A percentile compares a stretch with the other conserved stretches of the same genome.
Evolutionary conservation across 1,140 invertebrate species (phyloP).

Genomic region (Galleria mellonella): DNA sequence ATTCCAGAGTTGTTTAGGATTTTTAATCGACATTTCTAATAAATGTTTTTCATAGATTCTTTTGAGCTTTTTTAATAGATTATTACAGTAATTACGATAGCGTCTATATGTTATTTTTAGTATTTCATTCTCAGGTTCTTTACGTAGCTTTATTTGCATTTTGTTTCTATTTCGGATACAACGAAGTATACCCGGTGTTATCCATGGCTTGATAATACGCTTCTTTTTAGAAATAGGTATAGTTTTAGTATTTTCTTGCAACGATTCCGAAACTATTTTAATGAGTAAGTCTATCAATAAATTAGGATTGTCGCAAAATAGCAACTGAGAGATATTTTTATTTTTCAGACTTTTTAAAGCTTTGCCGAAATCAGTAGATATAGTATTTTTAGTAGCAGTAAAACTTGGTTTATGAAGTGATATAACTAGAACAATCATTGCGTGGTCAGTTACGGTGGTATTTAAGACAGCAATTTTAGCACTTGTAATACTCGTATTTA

Average conservation of each 20-base stretch:
- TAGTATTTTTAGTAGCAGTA: background rate
- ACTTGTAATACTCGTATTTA: background rate
- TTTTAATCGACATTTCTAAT: background rate
- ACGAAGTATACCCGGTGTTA: background rate
- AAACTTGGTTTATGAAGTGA: background rate
- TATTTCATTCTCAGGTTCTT: background rate
- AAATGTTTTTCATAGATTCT: background rate
- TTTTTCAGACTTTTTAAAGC: background rate
- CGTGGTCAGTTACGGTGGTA: background rate
- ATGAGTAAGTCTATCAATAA: background rate
- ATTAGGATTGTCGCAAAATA: background rate
- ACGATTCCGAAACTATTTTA: background rate
- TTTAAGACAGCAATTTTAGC: background rate
- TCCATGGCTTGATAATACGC: constrained; percentile 3
- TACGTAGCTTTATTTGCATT: background rate
- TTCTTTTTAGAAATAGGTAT: background rate
- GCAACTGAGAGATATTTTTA: background rate
- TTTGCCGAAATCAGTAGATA: background rate
- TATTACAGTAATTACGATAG: constrained; percentile 4
- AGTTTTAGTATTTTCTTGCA: background rate
- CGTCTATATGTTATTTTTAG: constrained; percentile 1
- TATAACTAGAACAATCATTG: background rate
- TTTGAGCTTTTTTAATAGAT: constrained; percentile 2
- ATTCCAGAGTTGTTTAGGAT: constrained; percentile 5
- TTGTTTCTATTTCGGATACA: constrained; percentile 6